phyloP scores from a whole-genome alignment of 2,113 vertebrate species.

The Gymnobelideus leadbeateri region DNA sequence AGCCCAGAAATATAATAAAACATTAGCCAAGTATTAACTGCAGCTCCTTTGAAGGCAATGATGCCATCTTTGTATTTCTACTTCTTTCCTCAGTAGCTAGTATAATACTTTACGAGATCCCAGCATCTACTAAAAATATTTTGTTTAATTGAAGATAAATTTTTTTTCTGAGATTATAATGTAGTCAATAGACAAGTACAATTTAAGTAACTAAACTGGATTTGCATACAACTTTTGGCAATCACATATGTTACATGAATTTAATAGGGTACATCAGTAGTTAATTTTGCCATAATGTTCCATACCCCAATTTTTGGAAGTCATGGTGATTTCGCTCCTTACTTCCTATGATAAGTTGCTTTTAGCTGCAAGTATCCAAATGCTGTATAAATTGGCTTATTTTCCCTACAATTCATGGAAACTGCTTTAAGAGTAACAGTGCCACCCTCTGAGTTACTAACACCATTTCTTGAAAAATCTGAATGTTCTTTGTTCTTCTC shows the following conservation, averaged over 20 bases:
- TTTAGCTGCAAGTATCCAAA: background rate
- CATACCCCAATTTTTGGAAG: background rate
- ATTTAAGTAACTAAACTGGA: background rate
- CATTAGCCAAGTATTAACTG: background rate
- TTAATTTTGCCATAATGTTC: background rate
- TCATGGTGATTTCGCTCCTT: background rate
- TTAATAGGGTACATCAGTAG: background rate
- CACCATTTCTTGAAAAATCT: background rate
- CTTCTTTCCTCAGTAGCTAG: background rate
- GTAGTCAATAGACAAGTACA: background rate
- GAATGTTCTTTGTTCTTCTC: background rate
- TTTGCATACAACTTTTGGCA: background rate
- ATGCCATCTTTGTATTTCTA: background rate
- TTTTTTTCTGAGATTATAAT: background rate
- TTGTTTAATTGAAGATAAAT: background rate
- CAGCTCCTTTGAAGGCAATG: background rate
- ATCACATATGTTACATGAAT: background rate
- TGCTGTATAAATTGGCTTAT: background rate
- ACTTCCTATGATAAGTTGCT: background rate
- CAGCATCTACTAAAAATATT: background rate
- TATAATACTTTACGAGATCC: background rate
- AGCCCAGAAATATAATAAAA: slow-evolving; percentile 23
- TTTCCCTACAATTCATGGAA: background rate
- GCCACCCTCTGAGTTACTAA: background rate
- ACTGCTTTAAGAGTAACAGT: background rate